A percentile compares a stretch with the other conserved stretches of the same genome.
Evolutionary conservation across 2,797 vertebrate species (phyloP).

Genomic region (Phylloscopus collybita): DNA sequence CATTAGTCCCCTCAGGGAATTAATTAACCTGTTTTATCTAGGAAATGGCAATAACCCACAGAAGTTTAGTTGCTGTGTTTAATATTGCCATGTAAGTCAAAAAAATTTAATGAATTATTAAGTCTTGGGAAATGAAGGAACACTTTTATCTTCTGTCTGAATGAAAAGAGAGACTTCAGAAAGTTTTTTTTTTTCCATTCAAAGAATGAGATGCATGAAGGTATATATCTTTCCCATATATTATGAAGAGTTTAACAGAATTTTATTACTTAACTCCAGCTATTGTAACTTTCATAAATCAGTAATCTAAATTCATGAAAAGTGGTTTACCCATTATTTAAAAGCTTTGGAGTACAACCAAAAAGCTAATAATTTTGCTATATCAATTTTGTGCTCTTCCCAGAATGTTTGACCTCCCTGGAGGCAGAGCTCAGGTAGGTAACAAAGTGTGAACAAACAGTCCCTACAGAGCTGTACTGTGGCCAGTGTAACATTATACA

Average conservation of each 20-base stretch:
- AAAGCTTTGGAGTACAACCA: background rate
- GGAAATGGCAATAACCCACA: background rate
- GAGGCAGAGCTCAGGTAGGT: background rate
- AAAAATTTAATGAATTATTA: background rate
- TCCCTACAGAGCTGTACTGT: background rate
- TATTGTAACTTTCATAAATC: background rate
- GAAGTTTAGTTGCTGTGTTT: background rate
- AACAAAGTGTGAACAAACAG: background rate
- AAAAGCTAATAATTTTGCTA: background rate
- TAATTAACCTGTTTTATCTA: slow-evolving; percentile 13
- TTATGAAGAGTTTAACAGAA: background rate
- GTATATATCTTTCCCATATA: background rate
- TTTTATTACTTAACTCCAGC: background rate
- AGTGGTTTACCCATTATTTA: background rate
- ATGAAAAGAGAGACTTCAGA: background rate
- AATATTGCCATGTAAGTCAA: background rate
- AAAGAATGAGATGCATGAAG: background rate
- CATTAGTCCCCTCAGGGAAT: slow-evolving; percentile 4
- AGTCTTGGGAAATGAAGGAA: background rate
- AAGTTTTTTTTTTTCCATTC: background rate
- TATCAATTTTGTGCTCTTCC: background rate
- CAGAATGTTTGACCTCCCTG: background rate
- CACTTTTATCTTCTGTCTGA: background rate
- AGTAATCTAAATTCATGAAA: background rate
- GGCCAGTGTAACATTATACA: no score